Evolutionary conservation across 2,113 vertebrate genomes (phyloP).

Genomic region (Macrotis lagotis): DNA sequence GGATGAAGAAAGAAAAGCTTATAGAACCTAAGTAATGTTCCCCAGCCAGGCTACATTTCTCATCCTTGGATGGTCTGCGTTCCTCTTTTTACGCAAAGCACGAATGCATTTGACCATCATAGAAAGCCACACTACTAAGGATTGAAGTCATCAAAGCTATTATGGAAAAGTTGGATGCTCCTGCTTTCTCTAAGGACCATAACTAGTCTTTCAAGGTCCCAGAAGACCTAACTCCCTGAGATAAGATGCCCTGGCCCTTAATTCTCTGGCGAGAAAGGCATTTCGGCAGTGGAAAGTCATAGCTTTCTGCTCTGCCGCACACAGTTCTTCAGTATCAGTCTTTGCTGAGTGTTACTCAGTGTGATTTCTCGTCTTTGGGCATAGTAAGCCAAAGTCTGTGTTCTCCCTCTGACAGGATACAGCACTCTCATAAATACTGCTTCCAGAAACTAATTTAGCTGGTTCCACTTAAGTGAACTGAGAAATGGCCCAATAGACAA

Average conservation of each 20-base stretch:
- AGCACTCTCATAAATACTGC: not conserved
- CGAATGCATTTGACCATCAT: not conserved
- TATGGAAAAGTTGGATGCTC: not conserved
- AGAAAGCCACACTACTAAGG: not conserved
- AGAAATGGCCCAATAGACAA: not conserved
- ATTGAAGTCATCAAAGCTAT: not conserved
- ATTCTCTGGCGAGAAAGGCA: not conserved
- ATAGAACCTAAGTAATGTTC: not conserved
- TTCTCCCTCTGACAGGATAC: not conserved
- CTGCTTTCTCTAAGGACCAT: not conserved
- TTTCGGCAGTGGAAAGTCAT: not conserved
- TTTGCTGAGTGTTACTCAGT: not conserved
- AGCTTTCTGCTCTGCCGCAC: not conserved
- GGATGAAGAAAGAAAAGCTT: not conserved
- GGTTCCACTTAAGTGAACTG: slow-evolving; percentile 1
- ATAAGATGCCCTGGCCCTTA: not conserved
- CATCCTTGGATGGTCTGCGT: not conserved
- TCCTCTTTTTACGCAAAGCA: not conserved
- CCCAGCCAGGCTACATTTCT: not conserved
- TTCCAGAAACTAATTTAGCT: not conserved
- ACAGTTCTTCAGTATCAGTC: not conserved
- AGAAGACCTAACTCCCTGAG: not conserved
- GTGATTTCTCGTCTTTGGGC: not conserved
- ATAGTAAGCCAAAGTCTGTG: not conserved
- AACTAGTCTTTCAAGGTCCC: not conserved